phyloP scores from a whole-genome alignment of 23 tunicate genomes.

The Phallusia fumigata region DNA sequence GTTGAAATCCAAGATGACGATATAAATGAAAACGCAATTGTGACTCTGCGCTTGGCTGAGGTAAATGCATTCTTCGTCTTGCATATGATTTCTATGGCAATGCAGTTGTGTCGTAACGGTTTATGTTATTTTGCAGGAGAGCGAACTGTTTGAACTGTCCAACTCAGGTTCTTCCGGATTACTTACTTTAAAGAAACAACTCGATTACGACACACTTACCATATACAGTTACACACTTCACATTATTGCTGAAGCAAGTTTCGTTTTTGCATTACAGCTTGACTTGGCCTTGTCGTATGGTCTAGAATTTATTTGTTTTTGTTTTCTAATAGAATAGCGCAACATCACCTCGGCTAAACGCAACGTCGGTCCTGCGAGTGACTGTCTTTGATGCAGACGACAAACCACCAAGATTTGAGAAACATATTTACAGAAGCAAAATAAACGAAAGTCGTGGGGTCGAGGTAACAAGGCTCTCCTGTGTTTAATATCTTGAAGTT shows the following conservation, averaged over 20 bases:
- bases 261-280: no score
- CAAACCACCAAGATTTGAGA: neutral
- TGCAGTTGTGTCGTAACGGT: no score
- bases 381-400: conserved; percentile 2
- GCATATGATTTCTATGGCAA: no score
- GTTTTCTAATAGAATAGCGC: neutral
- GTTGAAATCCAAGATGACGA: conserved; percentile 1
- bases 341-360: neutral
- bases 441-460: neutral
- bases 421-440: neutral
- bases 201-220: neutral
- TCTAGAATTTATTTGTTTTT: no score
- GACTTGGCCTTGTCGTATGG: no score
- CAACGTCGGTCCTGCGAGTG: neutral
- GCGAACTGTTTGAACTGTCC: neutral
- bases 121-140: neutral
- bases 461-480: neutral
- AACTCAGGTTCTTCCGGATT: neutral
- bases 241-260: neutral
- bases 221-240: neutral
- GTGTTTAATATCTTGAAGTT: neutral
- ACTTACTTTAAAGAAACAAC: neutral
- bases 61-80: neutral
- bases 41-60: neutral
- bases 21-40: neutral